A percentile compares a stretch with the other conserved stretches of the same genome.
These are phyloP conservation scores for Lagocephalus sceleratus DNA, from an alignment of 2,797 vertebrate genomes.

Conservation along the genomic window DNA sequence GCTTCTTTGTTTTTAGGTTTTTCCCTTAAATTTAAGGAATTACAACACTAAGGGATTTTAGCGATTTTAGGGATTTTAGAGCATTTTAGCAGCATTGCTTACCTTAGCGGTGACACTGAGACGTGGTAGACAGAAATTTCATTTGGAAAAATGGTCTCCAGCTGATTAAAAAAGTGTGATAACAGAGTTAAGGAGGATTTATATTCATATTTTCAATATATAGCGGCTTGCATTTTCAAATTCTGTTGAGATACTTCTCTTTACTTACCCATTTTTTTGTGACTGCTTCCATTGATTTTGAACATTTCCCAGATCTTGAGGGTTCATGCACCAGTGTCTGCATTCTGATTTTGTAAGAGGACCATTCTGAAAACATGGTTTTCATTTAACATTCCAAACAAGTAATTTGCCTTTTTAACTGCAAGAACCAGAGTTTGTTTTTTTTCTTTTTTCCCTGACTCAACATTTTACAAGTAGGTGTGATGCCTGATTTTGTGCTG, in stretches of 20 bases:
- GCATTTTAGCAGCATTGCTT: constrained; percentile 23
- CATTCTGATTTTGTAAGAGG: constrained; percentile 66
- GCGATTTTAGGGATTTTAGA: no score
- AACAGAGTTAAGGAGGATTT: not conserved
- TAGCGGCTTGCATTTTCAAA: not conserved
- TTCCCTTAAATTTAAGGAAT: no score
- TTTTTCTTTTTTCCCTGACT: no score
- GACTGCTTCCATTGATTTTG: constrained; percentile 28
- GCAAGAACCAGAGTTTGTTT: no score
- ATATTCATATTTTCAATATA: not conserved
- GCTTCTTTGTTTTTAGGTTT: no score
- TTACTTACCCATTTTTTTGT: constrained; percentile 67
- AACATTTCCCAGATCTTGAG: constrained; percentile 12
- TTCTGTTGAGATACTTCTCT: accelerated
- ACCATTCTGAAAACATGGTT: constrained; percentile 61
- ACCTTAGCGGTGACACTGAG: constrained; percentile 53
- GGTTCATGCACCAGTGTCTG: constrained; percentile 8
- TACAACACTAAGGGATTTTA: not conserved
- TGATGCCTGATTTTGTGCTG: no score
- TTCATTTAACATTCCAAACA: no score
- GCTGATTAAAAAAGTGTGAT: constrained; percentile 45
- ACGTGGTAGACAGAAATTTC: constrained; percentile 47
- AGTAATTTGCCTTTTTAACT: no score
- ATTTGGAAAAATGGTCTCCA: constrained; percentile 52
- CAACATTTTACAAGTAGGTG: no score